These are phyloP conservation scores for Colius striatus DNA, from an alignment of 2,113 vertebrate genomes.

Conservation along the genomic window DNA sequence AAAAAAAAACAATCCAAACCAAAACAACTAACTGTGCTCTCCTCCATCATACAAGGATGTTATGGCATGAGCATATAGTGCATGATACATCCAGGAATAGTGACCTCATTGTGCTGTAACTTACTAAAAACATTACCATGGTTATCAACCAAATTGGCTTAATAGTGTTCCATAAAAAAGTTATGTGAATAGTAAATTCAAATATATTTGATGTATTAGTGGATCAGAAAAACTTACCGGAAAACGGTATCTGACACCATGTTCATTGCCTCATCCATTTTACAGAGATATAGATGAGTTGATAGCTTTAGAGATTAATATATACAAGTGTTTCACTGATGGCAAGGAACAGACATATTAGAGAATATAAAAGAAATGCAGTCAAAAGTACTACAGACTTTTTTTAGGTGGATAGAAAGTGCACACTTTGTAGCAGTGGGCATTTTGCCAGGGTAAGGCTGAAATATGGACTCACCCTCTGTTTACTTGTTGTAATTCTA, in stretches of 20 bases:
- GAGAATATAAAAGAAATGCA: not conserved
- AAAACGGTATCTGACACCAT: constrained; percentile 38
- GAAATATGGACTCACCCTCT: not conserved
- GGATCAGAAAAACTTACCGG: constrained; percentile 55
- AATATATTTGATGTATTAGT: constrained; percentile 60
- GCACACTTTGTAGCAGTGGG: not conserved
- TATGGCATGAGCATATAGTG: not conserved
- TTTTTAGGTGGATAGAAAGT: not conserved
- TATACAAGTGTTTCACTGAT: not conserved
- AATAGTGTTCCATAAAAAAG: constrained; percentile 66
- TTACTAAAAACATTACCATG: constrained; percentile 48
- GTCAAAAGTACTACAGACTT: not conserved
- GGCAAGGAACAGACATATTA: not conserved
- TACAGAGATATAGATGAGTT: not conserved
- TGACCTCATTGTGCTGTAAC: constrained; percentile 35
- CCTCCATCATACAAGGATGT: not conserved
- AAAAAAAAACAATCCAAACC: too few species aligned
- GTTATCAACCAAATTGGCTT: constrained; percentile 42
- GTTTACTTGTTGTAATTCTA: not conserved
- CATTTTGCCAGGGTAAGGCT: not conserved
- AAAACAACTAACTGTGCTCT: too few species aligned
- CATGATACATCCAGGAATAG: constrained; percentile 50
- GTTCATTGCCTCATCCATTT: constrained; percentile 57
- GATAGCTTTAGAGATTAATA: constrained; percentile 17
- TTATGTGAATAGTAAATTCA: constrained; percentile 63